A percentile compares a stretch with the other conserved stretches of the same genome.
These are phyloP conservation scores for Harlomillsia oculata DNA, from an alignment of 1,140 invertebrate species.

Conservation along the genomic window DNA sequence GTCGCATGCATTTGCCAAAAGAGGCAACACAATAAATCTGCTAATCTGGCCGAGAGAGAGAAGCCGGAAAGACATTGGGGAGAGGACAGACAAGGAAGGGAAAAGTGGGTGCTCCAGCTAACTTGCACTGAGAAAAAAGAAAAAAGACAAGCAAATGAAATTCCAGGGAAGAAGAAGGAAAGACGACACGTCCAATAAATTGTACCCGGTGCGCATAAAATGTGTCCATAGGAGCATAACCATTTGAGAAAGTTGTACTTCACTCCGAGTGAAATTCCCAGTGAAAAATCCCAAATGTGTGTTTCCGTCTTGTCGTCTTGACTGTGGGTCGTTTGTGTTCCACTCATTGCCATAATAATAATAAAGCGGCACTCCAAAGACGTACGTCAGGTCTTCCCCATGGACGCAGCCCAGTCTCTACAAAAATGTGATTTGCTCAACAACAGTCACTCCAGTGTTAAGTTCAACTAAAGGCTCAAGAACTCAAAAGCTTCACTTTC, in stretches of 20 bases:
- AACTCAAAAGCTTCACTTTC: neutral
- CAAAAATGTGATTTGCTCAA: constrained; percentile 5
- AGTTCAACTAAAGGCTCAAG: neutral
- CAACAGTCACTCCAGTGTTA: neutral
- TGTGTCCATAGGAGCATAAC: constrained; percentile 91
- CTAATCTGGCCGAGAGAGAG: too few species aligned
- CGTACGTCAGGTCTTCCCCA: constrained; percentile 52
- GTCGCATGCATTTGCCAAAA: too few species aligned
- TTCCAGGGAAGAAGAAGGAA: too few species aligned
- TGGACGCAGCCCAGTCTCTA: constrained; percentile 45
- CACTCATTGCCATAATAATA: constrained; percentile 11
- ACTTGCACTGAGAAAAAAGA: too few species aligned
- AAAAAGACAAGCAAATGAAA: too few species aligned
- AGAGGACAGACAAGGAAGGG: too few species aligned
- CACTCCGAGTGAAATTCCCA: constrained; percentile 79
- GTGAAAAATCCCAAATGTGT: constrained; percentile 61
- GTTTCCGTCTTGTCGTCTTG: constrained; percentile 1
- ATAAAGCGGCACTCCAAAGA: constrained; percentile 51
- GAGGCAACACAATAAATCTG: too few species aligned
- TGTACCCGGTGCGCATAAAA: constrained; percentile 92
- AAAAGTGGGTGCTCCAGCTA: too few species aligned
- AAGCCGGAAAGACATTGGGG: too few species aligned
- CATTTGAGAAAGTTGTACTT: constrained; percentile 77
- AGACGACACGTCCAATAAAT: too few species aligned
- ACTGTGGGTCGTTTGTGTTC: neutral